Evolutionary conservation across 1,140 invertebrate species (phyloP).

Genomic region (Drosophila micromelanica): DNA sequence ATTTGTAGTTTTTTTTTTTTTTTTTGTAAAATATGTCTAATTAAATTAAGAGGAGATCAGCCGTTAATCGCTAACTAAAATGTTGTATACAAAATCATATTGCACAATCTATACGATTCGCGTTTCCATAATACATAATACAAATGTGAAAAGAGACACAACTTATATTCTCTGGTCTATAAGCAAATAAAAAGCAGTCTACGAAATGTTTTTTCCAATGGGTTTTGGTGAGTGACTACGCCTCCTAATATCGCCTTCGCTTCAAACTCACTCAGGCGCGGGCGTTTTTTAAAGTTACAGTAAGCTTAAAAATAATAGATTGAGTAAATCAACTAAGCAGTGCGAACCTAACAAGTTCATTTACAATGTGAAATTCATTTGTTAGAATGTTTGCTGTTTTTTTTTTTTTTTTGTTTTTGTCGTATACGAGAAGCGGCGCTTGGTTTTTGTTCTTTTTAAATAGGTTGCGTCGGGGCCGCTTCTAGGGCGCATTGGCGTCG

Average conservation of each 20-base stretch:
- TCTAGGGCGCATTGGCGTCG: conserved; percentile 72
- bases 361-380: conserved; percentile 29
- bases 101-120: conserved; percentile 71
- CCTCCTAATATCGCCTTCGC: conserved; percentile 15
- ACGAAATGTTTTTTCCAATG: conserved; percentile 68
- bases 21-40: conserved; percentile 30
- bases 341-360: conserved; percentile 15
- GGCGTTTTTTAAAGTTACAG: conserved; percentile 35
- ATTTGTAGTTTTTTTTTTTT: too few relatives aligned
- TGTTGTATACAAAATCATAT: conserved; percentile 71
- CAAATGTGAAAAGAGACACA: conserved; percentile 38
- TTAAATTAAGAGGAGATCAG: conserved; percentile 82
- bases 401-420: conserved; percentile 20
- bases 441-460: conserved; percentile 2
- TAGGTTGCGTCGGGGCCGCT: conserved; percentile 24
- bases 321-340: conserved; percentile 36
- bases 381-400: conserved; percentile 48
- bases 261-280: conserved; percentile 10
- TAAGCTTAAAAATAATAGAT: conserved; percentile 11
- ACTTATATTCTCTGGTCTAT: conserved; percentile 46
- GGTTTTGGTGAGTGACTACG: conserved; percentile 68
- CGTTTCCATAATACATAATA: conserved; percentile 47
- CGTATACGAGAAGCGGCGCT: conserved; percentile 48
- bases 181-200: conserved; percentile 67
- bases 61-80: conserved; percentile 56